Percentiles rank a stretch among this genome's conserved stretches.
Conservation (phyloP, 2,113 vertebrate genomes). For the Gambusia affinis region DNA sequence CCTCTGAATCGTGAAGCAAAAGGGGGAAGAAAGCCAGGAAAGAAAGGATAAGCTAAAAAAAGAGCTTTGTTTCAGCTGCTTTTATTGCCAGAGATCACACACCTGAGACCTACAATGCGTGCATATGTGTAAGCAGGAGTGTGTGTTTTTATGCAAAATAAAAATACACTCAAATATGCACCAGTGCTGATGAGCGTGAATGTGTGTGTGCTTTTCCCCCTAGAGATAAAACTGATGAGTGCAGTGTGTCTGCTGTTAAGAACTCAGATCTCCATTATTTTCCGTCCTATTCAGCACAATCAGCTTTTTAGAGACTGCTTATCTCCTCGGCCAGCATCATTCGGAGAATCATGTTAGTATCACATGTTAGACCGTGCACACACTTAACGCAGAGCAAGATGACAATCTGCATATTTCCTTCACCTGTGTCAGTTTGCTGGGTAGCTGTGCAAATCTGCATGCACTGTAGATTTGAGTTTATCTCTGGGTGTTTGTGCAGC, state of each 20-base stretch:
- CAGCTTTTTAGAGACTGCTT: constrained; percentile 39
- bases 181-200: constrained; percentile 8
- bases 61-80: constrained; percentile 54
- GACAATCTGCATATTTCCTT: constrained; percentile 37
- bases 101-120: constrained; percentile 70
- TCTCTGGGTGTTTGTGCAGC: constrained; percentile 45
- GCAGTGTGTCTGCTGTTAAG: constrained; percentile 38
- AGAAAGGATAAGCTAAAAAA: constrained; percentile 28
- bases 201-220: constrained; percentile 9
- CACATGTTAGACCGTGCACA: constrained; percentile 42
- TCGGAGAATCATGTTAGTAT: constrained; percentile 41
- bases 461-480: constrained; percentile 49
- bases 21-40: neutral
- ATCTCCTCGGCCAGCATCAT: constrained; percentile 45
- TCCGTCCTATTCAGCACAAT: constrained; percentile 43
- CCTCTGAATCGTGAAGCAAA: constrained; percentile 9
- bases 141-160: constrained; percentile 23
- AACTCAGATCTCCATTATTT: constrained; percentile 51
- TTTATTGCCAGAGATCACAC: constrained; percentile 67
- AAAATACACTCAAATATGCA: constrained; percentile 23
- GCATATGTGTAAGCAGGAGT: constrained; percentile 13
- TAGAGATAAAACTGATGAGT: constrained; percentile 27
- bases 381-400: constrained; percentile 37
- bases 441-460: constrained; percentile 45
- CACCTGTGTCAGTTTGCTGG: constrained; percentile 35